Base-by-base conservation (phyloP, 2,797 vertebrate genomes). In the Mus minutoides region DNA sequence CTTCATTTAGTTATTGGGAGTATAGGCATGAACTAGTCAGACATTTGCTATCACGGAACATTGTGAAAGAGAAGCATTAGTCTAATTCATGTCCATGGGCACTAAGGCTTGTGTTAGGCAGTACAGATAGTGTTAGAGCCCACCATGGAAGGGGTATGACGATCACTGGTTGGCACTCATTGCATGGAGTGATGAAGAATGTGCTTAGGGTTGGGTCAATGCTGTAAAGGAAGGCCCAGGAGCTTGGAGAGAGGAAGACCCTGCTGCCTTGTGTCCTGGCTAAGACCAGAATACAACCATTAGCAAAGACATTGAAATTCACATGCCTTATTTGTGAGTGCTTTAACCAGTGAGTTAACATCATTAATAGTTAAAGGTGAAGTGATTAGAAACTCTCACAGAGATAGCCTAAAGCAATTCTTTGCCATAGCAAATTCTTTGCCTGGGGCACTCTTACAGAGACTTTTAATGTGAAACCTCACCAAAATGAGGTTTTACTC, bases 261-360 rank as follows among this genome's bases (percentile, higher is more conserved):
- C 67, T 83, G 40, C 0, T 85, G 64, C 21, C 24, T 14, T 96
- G 24, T 19, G 6, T 91, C 77, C 56, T 88, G 29, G 85, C 19
- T 54, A 85, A 79, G 0, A 76, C 6, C 3, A 60, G 22, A 31
- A 49, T 73, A 90, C n/a, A 43, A 4, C 71, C 49, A 43, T 58
- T 84, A 64, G 37, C 37, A 69, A 40, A 95, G 49, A 58, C 3
- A 29, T 29, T 29, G 83, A 95, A 96, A 80, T 40, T 16, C 22
- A 56, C 9, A 6, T 34, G 56, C 31, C 75, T 88, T 40, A 80
- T 14, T 76, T 16, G 2, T 16, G 75, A 40, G 22, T 69, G 24
- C 64, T 87, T 79, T 79, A 86, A 87, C 22, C 2, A 10, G 11
- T 58, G 90, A n/a, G 11, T 86, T 85, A 85, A 58, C 1, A 19